Conservation (phyloP, 2,888 invertebrate genomes). For the Graphium colonna region DNA sequence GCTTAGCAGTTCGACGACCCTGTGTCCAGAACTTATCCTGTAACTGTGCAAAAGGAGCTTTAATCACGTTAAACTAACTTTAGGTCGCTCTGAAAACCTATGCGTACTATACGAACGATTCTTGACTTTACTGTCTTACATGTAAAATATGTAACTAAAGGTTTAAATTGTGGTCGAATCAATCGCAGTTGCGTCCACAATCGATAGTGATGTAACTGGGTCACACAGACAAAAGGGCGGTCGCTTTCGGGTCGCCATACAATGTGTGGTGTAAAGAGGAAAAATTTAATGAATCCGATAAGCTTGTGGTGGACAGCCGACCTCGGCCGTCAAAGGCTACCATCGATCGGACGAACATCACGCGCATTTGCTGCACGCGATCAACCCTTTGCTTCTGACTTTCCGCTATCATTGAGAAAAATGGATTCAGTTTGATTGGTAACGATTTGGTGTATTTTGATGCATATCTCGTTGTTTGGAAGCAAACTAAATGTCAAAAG, state of each 20-base stretch:
- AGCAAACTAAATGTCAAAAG: no score
- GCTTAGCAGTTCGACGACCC: slow-evolving; percentile 76
- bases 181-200: slow-evolving; percentile 47
- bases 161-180: slow-evolving; percentile 23
- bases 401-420: slow-evolving; percentile 8
- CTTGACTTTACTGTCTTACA: no score
- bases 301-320: slow-evolving; percentile 73
- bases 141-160: no score
- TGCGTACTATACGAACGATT: no score
- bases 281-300: slow-evolving; percentile 72
- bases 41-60: slow-evolving; percentile 47
- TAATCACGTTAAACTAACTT: slow-evolving; percentile 34
- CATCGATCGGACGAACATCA: slow-evolving; percentile 70
- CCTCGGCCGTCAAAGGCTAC: slow-evolving; percentile 74
- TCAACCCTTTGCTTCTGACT: slow-evolving; percentile 34
- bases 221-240: slow-evolving; percentile 67
- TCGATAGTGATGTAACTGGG: slow-evolving; percentile 70
- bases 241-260: slow-evolving; percentile 57
- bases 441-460: no score
- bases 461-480: no score
- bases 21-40: slow-evolving; percentile 56
- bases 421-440: neutral
- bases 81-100: no score
- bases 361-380: slow-evolving; percentile 52
- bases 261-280: slow-evolving; percentile 56